Base-by-base conservation (phyloP, 2,797 vertebrate genomes). In the Trachurus trachurus region DNA sequence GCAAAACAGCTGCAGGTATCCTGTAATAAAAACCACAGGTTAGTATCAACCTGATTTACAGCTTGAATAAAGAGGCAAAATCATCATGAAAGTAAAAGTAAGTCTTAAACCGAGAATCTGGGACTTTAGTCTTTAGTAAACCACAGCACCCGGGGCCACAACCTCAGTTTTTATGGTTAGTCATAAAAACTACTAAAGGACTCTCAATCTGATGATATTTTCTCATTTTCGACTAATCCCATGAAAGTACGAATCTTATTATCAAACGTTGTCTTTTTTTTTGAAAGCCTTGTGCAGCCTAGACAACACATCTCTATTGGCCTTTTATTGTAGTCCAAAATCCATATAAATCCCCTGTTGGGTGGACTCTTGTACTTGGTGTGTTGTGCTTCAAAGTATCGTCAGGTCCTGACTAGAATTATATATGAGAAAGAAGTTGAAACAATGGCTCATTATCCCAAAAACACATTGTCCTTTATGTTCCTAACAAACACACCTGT, bases 11-110 rank as follows among this genome's bases (percentile, higher is more conserved):
- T 66, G 56, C 45, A 75, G 42, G n/a, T 50, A 45, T 9, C 2
- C 9, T 60, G 13, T 47, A 67, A 34, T 74, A 59, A 50, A 56
- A 26, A 40, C 31, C 44, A 9, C 12, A 65, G n/a, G 31, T 15
- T 13, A 21, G 21, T 19, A 60, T 49, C 4, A 44, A 58, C 53
- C 56, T 82, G 57, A 75, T 77, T 78, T 61, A 75, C 15, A 6
- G 58, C 42, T 19, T 50, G 31, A 74, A 70, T 72, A 74, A 69
- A 77, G 4, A 71, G n/a, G n/a, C 29, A 31, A 31, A 31, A 31
- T 31, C 31, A 31, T 31, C 31, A 56, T 60, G 12, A 67, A 58
- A 58, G 42, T 44, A 65, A 70, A 63, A 65, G 2, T 31, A 34
- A 34, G 31, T 34, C 31, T 7, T 34, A 34, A 34, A 34, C 31